Evolutionary conservation across 2,113 vertebrate genomes (phyloP), one percentile per base, ranked within the genome.

Genomic region (Hippocampus barbouri): DNA sequence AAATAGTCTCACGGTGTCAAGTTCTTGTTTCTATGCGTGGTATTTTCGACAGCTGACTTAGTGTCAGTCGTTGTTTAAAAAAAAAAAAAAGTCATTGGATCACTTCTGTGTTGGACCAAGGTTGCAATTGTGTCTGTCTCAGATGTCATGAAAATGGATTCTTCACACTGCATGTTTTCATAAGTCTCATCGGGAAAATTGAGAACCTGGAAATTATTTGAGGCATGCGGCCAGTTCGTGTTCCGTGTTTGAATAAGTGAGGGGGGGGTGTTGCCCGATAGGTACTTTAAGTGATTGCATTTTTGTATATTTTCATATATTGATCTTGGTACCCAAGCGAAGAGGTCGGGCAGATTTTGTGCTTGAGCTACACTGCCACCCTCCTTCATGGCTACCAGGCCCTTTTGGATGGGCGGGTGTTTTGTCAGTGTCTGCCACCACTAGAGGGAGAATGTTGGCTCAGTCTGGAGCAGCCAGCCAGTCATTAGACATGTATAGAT

Each of bases 381-480:
- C 18, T 1, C 49, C 49, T 38, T 38, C 34, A 30, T 61, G 14
- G 59, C 15, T 60, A 30, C 15, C 59, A 23, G 5, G 40, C 23
- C n/a, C 4, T 65, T 66, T 66, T 6, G 41, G 64, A 25, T 66
- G 41, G n/a, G 1, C 45, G 3, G 15, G 43, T 63, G 25, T 80
- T 79, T 27, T 38, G 51, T 64, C 78, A 47, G 53, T 53, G 4
- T 41, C 11, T 79, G 57, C 84, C 87, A 82, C 84, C 87, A 82
- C 85, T 82, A 86, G 85, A 77, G 85, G 83, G 87, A 60, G 81
- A 78, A 25, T 73, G 66, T 2, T 63, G 56, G 34, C 65, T 75
- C 68, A 27, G 23, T 79, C 75, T 79, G 67, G 61, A 76, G 69
- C 71, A 68, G 68, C 54, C 15, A 20, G 65, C 34, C 73, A 71